Conservation (phyloP, 2,113 vertebrate species). For the Pseudopipra pipra region DNA sequence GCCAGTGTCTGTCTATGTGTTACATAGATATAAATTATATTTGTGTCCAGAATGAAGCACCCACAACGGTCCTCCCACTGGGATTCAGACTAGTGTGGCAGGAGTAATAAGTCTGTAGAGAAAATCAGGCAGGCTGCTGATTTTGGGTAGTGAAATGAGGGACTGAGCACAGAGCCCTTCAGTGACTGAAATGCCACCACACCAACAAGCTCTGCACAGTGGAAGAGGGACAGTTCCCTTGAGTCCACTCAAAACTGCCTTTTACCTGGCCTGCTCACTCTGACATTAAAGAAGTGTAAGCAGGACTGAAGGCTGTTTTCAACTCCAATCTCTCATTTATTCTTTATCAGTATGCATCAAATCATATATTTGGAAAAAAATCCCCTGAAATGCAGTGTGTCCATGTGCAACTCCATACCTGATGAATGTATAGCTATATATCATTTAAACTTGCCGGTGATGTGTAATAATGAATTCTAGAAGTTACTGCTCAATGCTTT, state of each 20-base stretch:
- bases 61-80: not conserved
- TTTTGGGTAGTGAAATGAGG: not conserved
- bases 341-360: not conserved
- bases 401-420: not conserved
- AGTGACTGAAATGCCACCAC: not conserved
- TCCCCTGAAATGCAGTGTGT: not conserved
- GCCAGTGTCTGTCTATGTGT: not conserved
- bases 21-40: not conserved
- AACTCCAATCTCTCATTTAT: not conserved
- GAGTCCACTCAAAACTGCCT: not conserved
- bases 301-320: not conserved
- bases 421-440: not conserved
- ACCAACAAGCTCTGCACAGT: not conserved
- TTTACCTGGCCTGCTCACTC: not conserved
- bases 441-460: not conserved
- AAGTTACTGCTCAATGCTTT: not conserved
- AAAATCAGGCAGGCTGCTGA: not conserved
- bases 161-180: not conserved
- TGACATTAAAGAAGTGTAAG: not conserved
- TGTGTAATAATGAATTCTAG: not conserved
- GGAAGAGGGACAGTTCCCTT: not conserved
- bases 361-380: not conserved
- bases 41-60: not conserved
- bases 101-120: not conserved
- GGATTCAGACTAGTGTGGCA: not conserved